Base-by-base conservation (phyloP, 92 coral and sea anemone genomes). In the Epizoanthus ramosus region DNA sequence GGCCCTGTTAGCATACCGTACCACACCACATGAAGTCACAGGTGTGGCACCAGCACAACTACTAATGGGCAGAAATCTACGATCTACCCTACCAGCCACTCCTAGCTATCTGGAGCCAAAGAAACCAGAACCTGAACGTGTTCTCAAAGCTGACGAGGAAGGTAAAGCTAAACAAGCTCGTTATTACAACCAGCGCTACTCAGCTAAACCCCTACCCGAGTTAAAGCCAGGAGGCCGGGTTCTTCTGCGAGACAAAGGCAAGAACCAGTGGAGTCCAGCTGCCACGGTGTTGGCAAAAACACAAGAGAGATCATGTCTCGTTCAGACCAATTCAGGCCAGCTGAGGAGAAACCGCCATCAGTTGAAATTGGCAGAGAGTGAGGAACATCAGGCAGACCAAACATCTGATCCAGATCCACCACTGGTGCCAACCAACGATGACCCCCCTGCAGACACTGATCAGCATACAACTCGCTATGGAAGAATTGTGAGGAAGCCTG, bases 21-120 rank as follows among this genome's bases (percentile, higher is more conserved):
- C 87, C 2, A 84, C 82, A 57, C 87, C 81, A 57, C 68, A 73
- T 18, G 63, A 67, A 31, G 83, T 79, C 23, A 73, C 82, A 84
- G 74, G 82, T 19, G 87, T 84, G 8, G 71, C 81, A 61, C 82
- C 31, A 22, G 79, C 35, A 65, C 84, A 63, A 63, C 63, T 79
- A 24, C 70, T 79, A 37, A 63, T 41, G 84, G 73, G 84, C 43
- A 21, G 59, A 37, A 63, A 45, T 14, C 68, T 43, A 23, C 53
- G 67, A 63, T 57, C 50, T 57, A 75, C 81, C 21, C 81, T 76
- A 21, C 56, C 81, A 3, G 70, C 70, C 50, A 76, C 70, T 52
- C 33, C 60, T 14, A 14, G 45, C 52, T 43, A 80, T 54, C 63
- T 80, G 39, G 45, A 33, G 57, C 80, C 80, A 56, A 58, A 76